Conservation (phyloP, 2,888 invertebrate species). For the Carpatolechia fugitivella region DNA sequence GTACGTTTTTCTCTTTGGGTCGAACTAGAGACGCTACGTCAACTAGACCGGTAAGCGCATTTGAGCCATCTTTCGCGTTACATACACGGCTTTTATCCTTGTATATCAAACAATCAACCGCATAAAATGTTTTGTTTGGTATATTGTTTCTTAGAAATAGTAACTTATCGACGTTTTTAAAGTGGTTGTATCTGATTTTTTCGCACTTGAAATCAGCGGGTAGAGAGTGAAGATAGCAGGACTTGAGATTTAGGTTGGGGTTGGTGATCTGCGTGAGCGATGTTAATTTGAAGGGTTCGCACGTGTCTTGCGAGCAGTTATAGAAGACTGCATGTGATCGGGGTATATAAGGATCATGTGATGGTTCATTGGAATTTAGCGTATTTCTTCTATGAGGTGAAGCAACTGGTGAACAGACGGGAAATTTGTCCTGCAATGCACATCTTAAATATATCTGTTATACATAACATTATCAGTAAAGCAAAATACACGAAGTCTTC, state of each 20-base stretch:
- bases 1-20: constrained; percentile 48
- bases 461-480: background rate
- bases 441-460: constrained; percentile 5
- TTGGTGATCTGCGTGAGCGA: constrained; percentile 53
- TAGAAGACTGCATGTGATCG: constrained; percentile 45
- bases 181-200: constrained; percentile 49
- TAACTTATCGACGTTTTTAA: constrained; percentile 61
- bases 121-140: constrained; percentile 50
- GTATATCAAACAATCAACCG: constrained; percentile 64
- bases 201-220: constrained; percentile 46
- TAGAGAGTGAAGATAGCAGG: constrained; percentile 40
- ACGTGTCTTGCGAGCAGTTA: constrained; percentile 49
- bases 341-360: constrained; percentile 65
- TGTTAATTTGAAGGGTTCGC: constrained; percentile 38
- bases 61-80: constrained; percentile 44
- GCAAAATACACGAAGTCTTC: constrained; percentile 3
- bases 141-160: constrained; percentile 53
- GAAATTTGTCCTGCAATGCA: constrained; percentile 47
- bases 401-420: constrained; percentile 41
- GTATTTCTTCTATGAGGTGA: constrained; percentile 24
- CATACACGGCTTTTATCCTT: constrained; percentile 56
- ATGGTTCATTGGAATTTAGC: constrained; percentile 37
- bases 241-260: constrained; percentile 39
- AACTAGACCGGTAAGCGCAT: constrained; percentile 50
- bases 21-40: constrained; percentile 54